phyloP scores from a whole-genome alignment of 92 coral and sea anemone genomes.

The Virgularia gustaviana region DNA sequence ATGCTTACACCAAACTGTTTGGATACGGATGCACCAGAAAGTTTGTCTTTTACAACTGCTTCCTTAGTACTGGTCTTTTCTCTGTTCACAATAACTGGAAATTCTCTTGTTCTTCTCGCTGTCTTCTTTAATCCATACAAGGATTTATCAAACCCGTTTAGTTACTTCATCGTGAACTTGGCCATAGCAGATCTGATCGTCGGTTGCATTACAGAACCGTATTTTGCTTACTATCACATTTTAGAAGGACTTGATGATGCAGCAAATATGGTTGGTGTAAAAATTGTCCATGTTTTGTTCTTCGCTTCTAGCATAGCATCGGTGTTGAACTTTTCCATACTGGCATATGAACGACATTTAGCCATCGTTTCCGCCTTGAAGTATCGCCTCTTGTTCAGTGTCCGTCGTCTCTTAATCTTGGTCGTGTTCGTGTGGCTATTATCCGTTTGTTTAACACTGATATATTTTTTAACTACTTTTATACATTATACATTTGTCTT shows the following conservation, averaged over 20 bases:
- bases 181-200: slow-evolving; percentile 11
- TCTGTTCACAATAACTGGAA: slow-evolving; percentile 7
- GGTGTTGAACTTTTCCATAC: slow-evolving; percentile 11
- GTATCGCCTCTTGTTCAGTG: slow-evolving; percentile 6
- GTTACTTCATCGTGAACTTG: slow-evolving; percentile 6
- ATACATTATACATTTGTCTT: slow-evolving; percentile 5
- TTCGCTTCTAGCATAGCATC: slow-evolving; percentile 19
- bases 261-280: neutral
- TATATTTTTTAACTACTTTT: neutral
- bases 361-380: slow-evolving; percentile 2
- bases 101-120: slow-evolving; percentile 5
- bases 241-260: slow-evolving; percentile 3
- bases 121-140: slow-evolving; percentile 8
- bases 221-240: neutral
- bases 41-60: slow-evolving; percentile 2
- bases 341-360: slow-evolving; percentile 7
- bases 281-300: neutral
- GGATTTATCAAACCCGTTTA: slow-evolving; percentile 8
- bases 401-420: neutral
- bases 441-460: neutral
- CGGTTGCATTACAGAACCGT: slow-evolving; percentile 10
- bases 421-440: neutral
- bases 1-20: too few species aligned
- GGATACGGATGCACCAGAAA: too few species aligned
- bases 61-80: neutral